Evolutionary conservation across 2,888 invertebrate species (phyloP).

Genomic region (Dendrolimus houi): DNA sequence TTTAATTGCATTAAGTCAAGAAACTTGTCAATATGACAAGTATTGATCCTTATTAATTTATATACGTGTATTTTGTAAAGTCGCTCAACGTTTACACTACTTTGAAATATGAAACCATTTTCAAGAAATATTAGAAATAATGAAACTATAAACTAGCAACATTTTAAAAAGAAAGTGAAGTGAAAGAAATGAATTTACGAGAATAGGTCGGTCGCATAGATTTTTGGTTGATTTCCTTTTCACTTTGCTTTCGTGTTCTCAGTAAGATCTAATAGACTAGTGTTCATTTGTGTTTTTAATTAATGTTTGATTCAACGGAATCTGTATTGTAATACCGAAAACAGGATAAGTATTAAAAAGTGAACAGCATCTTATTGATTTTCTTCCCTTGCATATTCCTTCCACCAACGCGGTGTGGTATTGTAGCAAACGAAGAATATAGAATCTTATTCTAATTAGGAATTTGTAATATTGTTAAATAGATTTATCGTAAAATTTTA

Average conservation of each 20-base stretch:
- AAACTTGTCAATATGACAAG: no score
- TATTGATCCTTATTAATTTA: no score
- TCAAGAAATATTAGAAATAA: not conserved
- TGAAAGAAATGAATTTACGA: constrained; percentile 76
- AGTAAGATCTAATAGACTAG: constrained; percentile 69
- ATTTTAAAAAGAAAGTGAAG: constrained; percentile 73
- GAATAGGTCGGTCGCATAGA: constrained; percentile 75
- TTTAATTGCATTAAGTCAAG: no score
- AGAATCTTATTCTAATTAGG: constrained; percentile 46
- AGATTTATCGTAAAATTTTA: constrained; percentile 43
- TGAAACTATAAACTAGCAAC: constrained; percentile 39
- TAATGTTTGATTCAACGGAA: constrained; percentile 64
- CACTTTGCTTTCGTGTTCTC: constrained; percentile 72
- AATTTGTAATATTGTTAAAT: constrained; percentile 32
- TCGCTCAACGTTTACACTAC: not conserved
- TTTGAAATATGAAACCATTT: not conserved
- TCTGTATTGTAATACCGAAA: constrained; percentile 50
- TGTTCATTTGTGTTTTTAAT: constrained; percentile 64
- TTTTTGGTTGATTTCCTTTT: constrained; percentile 77
- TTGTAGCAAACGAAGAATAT: constrained; percentile 48
- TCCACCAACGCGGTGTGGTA: constrained; percentile 73
- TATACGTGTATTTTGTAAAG: not conserved
- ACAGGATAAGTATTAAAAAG: constrained; percentile 64
- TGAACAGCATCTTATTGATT: constrained; percentile 77
- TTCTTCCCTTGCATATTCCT: constrained; percentile 76